phyloP scores from a whole-genome alignment of 2,888 invertebrate genomes.

The Epinotia demarniana region DNA sequence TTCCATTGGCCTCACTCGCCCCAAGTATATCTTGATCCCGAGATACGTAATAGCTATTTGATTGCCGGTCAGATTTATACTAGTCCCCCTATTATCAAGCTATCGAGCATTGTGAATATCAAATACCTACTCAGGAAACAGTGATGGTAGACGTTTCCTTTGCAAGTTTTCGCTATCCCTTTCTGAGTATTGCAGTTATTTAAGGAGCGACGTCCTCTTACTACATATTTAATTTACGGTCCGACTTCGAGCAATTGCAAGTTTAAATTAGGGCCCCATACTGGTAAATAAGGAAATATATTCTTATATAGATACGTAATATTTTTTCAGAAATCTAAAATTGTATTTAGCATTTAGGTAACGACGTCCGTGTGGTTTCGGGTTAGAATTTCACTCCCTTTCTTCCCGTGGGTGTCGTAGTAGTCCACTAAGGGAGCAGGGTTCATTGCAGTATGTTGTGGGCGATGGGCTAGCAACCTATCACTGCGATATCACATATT shows the following conservation, averaged over 20 bases:
- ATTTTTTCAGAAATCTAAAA: too few relatives aligned
- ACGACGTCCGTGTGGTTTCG: too few relatives aligned
- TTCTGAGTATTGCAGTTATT: slow-evolving; percentile 4
- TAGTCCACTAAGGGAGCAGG: too few relatives aligned
- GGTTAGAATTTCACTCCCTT: too few relatives aligned
- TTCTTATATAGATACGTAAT: too few relatives aligned
- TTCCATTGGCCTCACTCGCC: not conserved
- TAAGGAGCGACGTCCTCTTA: not conserved
- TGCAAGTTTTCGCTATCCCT: slow-evolving; percentile 2
- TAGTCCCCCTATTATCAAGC: not conserved
- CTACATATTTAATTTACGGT: not conserved
- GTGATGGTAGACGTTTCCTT: slow-evolving; percentile 20
- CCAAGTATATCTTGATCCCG: not conserved
- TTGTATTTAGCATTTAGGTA: too few relatives aligned
- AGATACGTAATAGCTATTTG: not conserved
- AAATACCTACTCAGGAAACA: slow-evolving; percentile 19
- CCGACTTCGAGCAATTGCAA: not conserved
- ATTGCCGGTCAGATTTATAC: not conserved
- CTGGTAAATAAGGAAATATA: too few relatives aligned
- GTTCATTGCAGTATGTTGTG: too few relatives aligned
- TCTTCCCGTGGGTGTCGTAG: too few relatives aligned
- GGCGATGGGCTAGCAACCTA: too few relatives aligned
- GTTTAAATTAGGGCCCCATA: not conserved
- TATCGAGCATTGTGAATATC: not conserved
- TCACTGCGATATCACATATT: too few relatives aligned